phyloP scores from a whole-genome alignment of 2,113 vertebrate species.

The Acrocephalus arundinaceus region DNA sequence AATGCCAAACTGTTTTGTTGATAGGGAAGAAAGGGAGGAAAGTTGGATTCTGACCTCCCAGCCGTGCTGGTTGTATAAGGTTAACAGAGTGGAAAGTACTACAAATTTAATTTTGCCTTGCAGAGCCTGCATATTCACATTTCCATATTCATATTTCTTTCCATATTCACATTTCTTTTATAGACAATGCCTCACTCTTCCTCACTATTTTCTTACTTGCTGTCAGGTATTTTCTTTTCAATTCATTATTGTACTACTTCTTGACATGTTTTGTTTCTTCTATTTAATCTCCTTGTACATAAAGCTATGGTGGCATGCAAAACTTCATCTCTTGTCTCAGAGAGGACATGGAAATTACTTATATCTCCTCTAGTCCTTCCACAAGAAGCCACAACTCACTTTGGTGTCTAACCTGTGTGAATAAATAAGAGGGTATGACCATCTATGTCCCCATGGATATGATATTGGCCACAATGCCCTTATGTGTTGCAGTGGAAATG shows the following conservation, averaged over 20 bases:
- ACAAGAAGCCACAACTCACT: background rate
- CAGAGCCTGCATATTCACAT: background rate
- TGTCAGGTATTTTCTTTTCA: background rate
- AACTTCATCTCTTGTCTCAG: background rate
- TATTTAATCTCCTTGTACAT: background rate
- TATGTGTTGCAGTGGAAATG: background rate
- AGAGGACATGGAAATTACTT: background rate
- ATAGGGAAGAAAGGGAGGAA: background rate
- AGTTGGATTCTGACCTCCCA: rapidly evolving
- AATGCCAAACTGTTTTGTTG: background rate
- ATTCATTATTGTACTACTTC: background rate
- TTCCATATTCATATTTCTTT: background rate
- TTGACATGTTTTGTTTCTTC: background rate
- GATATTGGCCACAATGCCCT: background rate
- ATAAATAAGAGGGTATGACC: background rate
- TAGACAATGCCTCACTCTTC: background rate
- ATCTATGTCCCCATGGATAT: background rate
- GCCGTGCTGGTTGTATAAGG: background rate
- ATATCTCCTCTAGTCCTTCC: background rate
- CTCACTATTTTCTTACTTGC: background rate
- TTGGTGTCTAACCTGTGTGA: background rate
- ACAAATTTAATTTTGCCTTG: background rate
- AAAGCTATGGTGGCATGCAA: background rate
- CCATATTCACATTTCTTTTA: background rate
- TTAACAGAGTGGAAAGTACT: background rate